These are phyloP conservation scores for Sericinus montela DNA, from an alignment of 2,888 invertebrate genomes.

Conservation along the genomic window DNA sequence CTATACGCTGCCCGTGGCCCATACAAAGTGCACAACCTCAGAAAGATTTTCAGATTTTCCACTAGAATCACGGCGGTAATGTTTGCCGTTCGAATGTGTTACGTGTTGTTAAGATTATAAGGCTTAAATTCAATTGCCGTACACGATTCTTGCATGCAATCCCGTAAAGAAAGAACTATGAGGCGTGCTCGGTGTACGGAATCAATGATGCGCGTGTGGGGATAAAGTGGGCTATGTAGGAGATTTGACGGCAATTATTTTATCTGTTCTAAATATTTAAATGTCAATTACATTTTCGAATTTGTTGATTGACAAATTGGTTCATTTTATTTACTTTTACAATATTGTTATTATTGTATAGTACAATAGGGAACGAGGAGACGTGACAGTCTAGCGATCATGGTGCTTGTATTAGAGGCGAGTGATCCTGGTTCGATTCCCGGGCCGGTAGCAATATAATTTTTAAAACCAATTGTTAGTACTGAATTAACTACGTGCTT, in stretches of 20 bases:
- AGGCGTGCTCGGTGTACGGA: slow-evolving; percentile 60
- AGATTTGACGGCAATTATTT: slow-evolving; percentile 38
- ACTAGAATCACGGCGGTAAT: slow-evolving; percentile 55
- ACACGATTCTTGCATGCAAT: slow-evolving; percentile 67
- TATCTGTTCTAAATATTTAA: background rate
- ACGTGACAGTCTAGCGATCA: too few relatives aligned
- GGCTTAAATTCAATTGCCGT: slow-evolving; percentile 66
- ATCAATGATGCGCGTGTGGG: slow-evolving; percentile 35
- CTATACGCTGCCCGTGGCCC: slow-evolving; percentile 45
- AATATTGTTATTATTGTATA: too few relatives aligned
- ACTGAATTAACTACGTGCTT: too few relatives aligned
- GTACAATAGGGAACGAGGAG: too few relatives aligned
- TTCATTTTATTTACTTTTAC: too few relatives aligned
- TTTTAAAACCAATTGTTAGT: too few relatives aligned
- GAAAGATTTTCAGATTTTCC: slow-evolving; percentile 62
- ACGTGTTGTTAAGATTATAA: slow-evolving; percentile 57
- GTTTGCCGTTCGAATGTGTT: slow-evolving; percentile 50
- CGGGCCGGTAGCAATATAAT: too few relatives aligned
- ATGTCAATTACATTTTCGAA: too few relatives aligned
- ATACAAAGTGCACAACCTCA: slow-evolving; percentile 58
- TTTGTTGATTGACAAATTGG: too few relatives aligned
- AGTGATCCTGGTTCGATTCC: too few relatives aligned
- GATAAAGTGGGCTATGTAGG: slow-evolving; percentile 38
- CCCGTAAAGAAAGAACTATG: slow-evolving; percentile 73
- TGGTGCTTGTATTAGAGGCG: too few relatives aligned